Base-by-base conservation (phyloP, 2,797 vertebrate species). In the Champsocephalus gunnari region DNA sequence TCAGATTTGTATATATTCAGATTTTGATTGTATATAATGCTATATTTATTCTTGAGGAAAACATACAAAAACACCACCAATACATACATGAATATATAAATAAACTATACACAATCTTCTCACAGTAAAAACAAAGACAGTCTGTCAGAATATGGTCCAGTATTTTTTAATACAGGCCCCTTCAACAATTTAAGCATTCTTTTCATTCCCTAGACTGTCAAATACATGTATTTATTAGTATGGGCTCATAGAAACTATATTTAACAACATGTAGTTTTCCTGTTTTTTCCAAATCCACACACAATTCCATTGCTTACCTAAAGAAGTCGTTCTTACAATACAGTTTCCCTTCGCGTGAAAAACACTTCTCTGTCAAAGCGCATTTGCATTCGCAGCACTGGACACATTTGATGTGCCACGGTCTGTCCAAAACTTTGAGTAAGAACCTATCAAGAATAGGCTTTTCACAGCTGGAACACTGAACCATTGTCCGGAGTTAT, bases 291-390 rank as follows among this genome's bases (percentile, higher is more conserved):
- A 2, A n/a, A 54, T 38, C 21, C 24, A 41, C 6, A 60, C 12
- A 48, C 44, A n/a, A 12, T 12, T 41, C 19, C 48, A 19, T 19
- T 64, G 49, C 91, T 96, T 92, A 98, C 97, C 97, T 97, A 90
- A 98, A 98, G 90, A 98, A 98, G 95, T 98, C 97, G 16, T 96
- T 96, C 92, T 97, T 98, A 94, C 97, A 98, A 80, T 98, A 98
- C 59, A 98, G 94, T 86, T 95, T 97, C 64, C 97, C 97, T 59
- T 98, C 97, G 82, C 97, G 93, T 69, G 97, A 98, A 87, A 98
- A 98, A 84, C 97, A 98, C 94, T 96, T 98, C 91, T 98, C 97
- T 5, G 97, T 96, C 80, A 98, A 94, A 87, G 95, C 96, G 89
- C 96, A 96, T 80, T 97, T 97, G 89, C 97, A 98, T 54, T 98